Evolutionary conservation across 1,140 invertebrate genomes (phyloP).

Genomic region (Zaprionus davidi): DNA sequence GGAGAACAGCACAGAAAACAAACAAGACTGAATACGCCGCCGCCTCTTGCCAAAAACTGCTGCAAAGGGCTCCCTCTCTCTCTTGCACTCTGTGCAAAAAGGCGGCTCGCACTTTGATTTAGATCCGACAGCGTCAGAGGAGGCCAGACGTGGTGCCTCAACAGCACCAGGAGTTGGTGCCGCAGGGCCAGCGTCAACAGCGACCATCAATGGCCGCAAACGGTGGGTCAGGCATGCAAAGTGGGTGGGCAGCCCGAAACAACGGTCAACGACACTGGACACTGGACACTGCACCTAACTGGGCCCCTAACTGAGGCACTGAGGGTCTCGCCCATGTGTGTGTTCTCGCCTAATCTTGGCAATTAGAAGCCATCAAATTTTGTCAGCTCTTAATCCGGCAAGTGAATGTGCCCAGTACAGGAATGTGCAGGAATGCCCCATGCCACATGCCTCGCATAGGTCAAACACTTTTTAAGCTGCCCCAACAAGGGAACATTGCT

Average conservation of each 20-base stretch:
- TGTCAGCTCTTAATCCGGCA: conserved; percentile 7
- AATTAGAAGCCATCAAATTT: conserved; percentile 11
- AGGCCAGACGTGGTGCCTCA: background rate
- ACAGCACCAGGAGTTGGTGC: background rate
- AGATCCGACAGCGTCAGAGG: background rate
- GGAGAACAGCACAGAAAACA: background rate
- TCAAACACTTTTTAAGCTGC: conserved; percentile 13
- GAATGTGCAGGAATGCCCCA: background rate
- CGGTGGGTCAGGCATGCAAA: background rate
- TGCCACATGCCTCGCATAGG: background rate
- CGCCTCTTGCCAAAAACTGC: background rate
- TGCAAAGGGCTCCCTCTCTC: background rate
- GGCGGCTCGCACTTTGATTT: conserved; percentile 19
- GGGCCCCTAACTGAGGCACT: background rate
- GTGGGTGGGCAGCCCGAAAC: background rate
- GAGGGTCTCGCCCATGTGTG: background rate
- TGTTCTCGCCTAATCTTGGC: background rate
- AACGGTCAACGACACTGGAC: background rate
- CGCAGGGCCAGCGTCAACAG: background rate
- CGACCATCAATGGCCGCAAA: background rate
- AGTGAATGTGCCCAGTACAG: background rate
- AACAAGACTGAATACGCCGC: background rate
- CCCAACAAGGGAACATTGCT: background rate
- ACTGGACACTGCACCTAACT: background rate
- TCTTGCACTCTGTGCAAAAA: background rate